These are phyloP conservation scores for Amblyopsis hoosieri DNA, from an alignment of 2,797 vertebrate genomes.

Conservation along the genomic window DNA sequence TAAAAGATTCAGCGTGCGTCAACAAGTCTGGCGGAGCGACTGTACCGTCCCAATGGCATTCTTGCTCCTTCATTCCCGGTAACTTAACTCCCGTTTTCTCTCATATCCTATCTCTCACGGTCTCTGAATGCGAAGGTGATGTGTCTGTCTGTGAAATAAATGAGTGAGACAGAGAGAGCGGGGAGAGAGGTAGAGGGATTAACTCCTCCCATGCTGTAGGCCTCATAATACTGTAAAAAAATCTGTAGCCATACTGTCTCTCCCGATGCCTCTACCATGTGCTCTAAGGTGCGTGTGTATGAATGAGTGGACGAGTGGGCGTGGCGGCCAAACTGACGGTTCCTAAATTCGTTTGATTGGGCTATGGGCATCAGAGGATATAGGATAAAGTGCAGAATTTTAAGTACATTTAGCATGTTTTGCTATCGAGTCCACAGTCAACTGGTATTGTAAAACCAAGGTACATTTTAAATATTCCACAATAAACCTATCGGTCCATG, in stretches of 20 bases:
- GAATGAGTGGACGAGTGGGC: neutral
- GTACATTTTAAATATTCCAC: too few species aligned
- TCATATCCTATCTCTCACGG: slow-evolving; percentile 53
- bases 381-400: too few species aligned
- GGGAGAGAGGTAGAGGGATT: slow-evolving; percentile 18
- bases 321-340: too few species aligned
- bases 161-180: slow-evolving; percentile 26
- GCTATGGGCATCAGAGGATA: too few species aligned
- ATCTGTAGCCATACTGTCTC: neutral
- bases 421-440: too few species aligned
- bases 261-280: neutral
- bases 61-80: slow-evolving; percentile 55
- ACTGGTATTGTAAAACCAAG: too few species aligned
- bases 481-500: too few species aligned
- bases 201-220: slow-evolving; percentile 60
- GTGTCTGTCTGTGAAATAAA: slow-evolving; percentile 62
- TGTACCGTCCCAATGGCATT: slow-evolving; percentile 49
- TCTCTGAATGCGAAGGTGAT: slow-evolving; percentile 44
- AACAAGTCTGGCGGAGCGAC: slow-evolving; percentile 29
- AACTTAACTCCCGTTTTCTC: slow-evolving; percentile 38
- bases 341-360: too few species aligned
- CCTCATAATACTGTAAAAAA: slow-evolving; percentile 6
- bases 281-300: neutral
- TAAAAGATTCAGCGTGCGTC: neutral
- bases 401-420: too few species aligned